Percentiles rank a stretch among this genome's conserved stretches.
Evolutionary conservation across 2,888 invertebrate genomes (phyloP).

Genomic region (Diarsia rubi): DNA sequence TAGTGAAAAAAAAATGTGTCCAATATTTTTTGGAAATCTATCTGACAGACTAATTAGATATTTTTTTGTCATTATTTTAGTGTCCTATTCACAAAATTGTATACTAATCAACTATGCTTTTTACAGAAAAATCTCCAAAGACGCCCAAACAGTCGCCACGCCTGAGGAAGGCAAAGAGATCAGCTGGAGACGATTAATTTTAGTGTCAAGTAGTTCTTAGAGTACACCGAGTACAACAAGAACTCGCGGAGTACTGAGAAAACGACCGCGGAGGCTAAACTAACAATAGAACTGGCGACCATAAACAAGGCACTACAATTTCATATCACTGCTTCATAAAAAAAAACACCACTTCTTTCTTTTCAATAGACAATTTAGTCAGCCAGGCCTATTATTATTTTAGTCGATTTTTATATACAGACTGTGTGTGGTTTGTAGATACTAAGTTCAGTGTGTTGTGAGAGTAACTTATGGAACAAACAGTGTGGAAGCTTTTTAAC

Average conservation of each 20-base stretch:
- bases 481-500: constrained; percentile 86
- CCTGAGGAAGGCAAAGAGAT: constrained; percentile 94
- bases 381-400: constrained; percentile 79
- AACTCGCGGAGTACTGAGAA: constrained; percentile 62
- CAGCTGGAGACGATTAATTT: constrained; percentile 93
- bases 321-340: constrained; percentile 26
- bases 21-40: too few species aligned
- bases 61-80: too few species aligned
- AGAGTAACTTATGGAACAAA: constrained; percentile 90
- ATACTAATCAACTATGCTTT: constrained; percentile 50
- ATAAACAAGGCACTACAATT: constrained; percentile 38
- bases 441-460: constrained; percentile 83
- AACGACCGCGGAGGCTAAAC: constrained; percentile 74
- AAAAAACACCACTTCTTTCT: constrained; percentile 23
- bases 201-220: constrained; percentile 41
- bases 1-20: too few species aligned
- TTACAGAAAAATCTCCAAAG: constrained; percentile 94
- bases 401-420: constrained; percentile 77
- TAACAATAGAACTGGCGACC: constrained; percentile 74
- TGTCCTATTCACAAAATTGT: too few species aligned
- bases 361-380: constrained; percentile 40
- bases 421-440: constrained; percentile 84
- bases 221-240: constrained; percentile 61
- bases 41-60: too few species aligned
- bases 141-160: constrained; percentile 93